Evolutionary conservation across 2,888 invertebrate genomes (phyloP), one percentile per base, ranked within the genome.

Genomic region (Lymantria dispar): DNA sequence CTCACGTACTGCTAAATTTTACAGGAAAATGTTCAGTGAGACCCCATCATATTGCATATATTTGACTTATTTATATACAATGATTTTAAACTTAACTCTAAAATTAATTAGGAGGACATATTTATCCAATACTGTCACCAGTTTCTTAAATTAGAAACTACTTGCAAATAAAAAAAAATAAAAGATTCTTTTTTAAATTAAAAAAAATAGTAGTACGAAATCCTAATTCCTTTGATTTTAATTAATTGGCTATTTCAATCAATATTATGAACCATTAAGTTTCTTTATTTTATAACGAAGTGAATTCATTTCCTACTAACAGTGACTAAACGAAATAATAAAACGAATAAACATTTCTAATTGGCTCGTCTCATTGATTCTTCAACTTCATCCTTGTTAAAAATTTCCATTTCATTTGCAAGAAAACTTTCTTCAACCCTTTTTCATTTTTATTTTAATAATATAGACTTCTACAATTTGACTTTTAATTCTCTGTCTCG

Each of bases 361-460:
- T 85, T 87, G 83, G 66, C 68, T 60, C 75, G 68, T 80, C 48
- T 74, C 83, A 83, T 80, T 83, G 82, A 72, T 60, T 78, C 55
- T 53, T 54, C 47, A 50, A 43, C 48, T 62, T 64, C 68, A 60
- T 66, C 56, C 89, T 90, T 87, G 87, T 91, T 91, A 91, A 88
- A 91, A 85, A 79, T 78, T 89, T 91, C 88, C 89, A 80, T 87
- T 88, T 84, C 84, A 88, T 87, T 88, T 86, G 79, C 76, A 71
- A 60, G 61, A 60, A 78, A 83, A 83, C 63, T 85, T 76, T 72
- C 63, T 84, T 76, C 72, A 87, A 86, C 83, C 84, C 87, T 85
- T 87, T 81, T 68, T 62, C 1, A 12, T 68, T 58, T 52, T 63
- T 69, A 78, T 76, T 64, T 63, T 62, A 70, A 76, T 69, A 65